Conservation (phyloP, 2,888 invertebrate genomes). For the Phlogophora meticulosa region DNA sequence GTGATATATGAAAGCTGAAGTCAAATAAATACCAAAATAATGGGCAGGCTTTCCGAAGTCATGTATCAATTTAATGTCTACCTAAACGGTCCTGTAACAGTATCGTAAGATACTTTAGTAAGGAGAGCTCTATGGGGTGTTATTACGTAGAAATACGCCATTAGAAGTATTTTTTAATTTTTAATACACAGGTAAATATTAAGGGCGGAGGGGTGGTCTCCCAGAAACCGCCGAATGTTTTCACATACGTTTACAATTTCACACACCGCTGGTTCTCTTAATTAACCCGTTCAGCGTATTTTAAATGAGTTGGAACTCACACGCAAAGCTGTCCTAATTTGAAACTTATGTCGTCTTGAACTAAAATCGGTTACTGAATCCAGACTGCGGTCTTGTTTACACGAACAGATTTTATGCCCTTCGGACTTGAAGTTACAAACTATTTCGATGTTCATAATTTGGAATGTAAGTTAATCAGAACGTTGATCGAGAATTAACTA, state of each 20-base stretch:
- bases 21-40: slow-evolving; percentile 60
- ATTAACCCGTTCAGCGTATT: slow-evolving; percentile 86
- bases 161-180: slow-evolving; percentile 65
- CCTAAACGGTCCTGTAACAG: slow-evolving; percentile 45
- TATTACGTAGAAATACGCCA: slow-evolving; percentile 26
- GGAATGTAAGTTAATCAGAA: slow-evolving; percentile 30
- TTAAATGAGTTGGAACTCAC: slow-evolving; percentile 78
- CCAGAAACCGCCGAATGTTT: slow-evolving; percentile 81
- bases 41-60: slow-evolving; percentile 49
- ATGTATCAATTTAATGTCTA: slow-evolving; percentile 57
- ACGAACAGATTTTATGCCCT: slow-evolving; percentile 66
- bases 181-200: slow-evolving; percentile 68
- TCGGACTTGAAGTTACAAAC: slow-evolving; percentile 60
- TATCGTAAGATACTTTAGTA: slow-evolving; percentile 35
- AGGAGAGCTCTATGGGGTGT: slow-evolving; percentile 18
- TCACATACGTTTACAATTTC: slow-evolving; percentile 87
- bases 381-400: slow-evolving; percentile 70
- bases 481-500: slow-evolving; percentile 34
- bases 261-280: slow-evolving; percentile 82
- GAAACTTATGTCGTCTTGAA: slow-evolving; percentile 74
- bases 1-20: slow-evolving; percentile 45
- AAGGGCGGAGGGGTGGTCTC: slow-evolving; percentile 61
- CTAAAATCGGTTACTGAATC: slow-evolving; percentile 67
- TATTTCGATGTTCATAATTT: slow-evolving; percentile 56
- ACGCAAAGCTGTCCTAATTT: slow-evolving; percentile 74